Percentiles rank a stretch among this genome's conserved stretches.
These are phyloP conservation scores for Paradoxurus hermaphroditus DNA, from an alignment of 2,113 vertebrate species.

Conservation along the genomic window DNA sequence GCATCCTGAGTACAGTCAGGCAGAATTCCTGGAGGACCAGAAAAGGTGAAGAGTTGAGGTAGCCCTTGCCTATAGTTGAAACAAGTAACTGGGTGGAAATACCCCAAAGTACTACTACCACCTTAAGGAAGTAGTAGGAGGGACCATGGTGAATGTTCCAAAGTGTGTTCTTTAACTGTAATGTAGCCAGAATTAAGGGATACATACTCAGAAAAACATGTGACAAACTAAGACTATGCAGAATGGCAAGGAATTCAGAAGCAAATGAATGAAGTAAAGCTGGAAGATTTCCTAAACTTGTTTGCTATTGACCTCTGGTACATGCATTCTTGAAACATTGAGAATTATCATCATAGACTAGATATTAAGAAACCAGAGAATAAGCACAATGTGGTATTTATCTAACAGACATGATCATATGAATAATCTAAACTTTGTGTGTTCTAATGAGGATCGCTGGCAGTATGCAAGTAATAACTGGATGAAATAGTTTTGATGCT, in stretches of 20 bases:
- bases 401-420: background rate
- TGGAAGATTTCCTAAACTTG: background rate
- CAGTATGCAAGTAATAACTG: background rate
- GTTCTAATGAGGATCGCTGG: background rate
- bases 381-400: background rate
- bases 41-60: background rate
- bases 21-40: background rate
- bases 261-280: background rate
- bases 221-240: background rate
- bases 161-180: background rate
- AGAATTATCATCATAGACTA: background rate
- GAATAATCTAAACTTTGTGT: background rate
- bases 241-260: background rate
- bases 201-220: background rate
- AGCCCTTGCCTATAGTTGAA: background rate
- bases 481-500: background rate
- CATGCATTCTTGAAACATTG: background rate
- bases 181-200: background rate
- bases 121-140: background rate
- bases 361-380: background rate
- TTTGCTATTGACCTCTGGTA: background rate
- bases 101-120: background rate
- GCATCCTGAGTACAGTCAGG: background rate
- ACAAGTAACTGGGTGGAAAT: background rate
- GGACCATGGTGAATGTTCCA: too few relatives aligned